These are phyloP conservation scores for Lycopodina hypogea DNA, from an alignment of 37 sponge, comb jelly and placozoan genomes.

Conservation along the genomic window DNA sequence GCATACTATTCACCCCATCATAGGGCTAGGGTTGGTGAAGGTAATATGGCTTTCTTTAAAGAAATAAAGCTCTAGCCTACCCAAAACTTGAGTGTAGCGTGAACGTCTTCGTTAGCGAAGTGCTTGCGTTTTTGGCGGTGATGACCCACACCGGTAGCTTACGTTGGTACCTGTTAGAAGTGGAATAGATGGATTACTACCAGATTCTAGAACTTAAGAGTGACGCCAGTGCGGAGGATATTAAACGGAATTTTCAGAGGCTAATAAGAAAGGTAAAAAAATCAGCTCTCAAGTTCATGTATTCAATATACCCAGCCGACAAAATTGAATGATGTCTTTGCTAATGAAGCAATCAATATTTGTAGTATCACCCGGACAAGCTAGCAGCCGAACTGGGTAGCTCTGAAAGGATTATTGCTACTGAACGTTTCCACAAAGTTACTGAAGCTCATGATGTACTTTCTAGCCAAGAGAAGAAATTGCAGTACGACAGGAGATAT, in stretches of 20 bases:
- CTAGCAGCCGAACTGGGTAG: background rate
- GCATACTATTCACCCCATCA: too few species aligned
- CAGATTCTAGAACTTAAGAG: constrained; percentile 6
- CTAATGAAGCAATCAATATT: too few species aligned
- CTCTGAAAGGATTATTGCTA: constrained; percentile 25
- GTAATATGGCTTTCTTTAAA: too few species aligned
- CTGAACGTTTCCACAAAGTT: constrained; percentile 19
- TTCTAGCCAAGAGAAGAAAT: background rate
- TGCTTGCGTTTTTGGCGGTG: too few species aligned
- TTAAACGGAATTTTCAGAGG: constrained; percentile 41
- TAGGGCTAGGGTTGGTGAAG: too few species aligned
- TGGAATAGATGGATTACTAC: constrained; percentile 45
- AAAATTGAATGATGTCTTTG: background rate
- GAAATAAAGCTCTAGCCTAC: too few species aligned
- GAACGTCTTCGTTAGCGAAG: too few species aligned
- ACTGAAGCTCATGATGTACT: constrained; percentile 30
- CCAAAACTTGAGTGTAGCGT: too few species aligned
- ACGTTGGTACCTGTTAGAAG: too few species aligned
- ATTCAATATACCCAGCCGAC: too few species aligned
- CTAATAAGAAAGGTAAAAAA: constrained; percentile 35
- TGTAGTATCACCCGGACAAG: constrained; percentile 52
- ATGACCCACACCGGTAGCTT: too few species aligned
- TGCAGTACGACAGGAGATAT: constrained; percentile 17
- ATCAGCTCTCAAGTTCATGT: too few species aligned
- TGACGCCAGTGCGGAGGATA: constrained; percentile 19